These are phyloP conservation scores for Pristionchus exspectatus DNA, from an alignment of 2,888 invertebrate species.

Conservation along the genomic window DNA sequence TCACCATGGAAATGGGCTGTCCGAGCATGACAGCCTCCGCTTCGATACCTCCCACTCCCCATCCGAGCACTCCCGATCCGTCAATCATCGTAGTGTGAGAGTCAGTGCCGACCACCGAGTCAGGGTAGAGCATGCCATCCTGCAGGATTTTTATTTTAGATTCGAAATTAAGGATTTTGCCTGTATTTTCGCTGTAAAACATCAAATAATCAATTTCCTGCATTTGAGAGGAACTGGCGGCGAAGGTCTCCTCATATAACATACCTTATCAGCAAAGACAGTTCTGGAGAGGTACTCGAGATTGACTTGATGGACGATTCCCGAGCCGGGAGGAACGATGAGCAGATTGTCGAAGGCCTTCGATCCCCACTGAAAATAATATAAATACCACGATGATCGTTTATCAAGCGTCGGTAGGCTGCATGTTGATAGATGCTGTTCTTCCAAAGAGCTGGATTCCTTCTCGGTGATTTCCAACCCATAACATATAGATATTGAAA, in stretches of 20 bases:
- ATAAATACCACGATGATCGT: too few relatives aligned
- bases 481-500: too few relatives aligned
- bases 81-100: slow-evolving; percentile 98
- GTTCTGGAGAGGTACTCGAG: slow-evolving; percentile 84
- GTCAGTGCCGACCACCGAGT: slow-evolving; percentile 96
- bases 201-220: too few relatives aligned
- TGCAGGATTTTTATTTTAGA: slow-evolving; percentile 18
- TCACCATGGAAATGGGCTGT: slow-evolving; percentile 93
- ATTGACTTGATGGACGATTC: slow-evolving; percentile 98
- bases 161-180: background rate
- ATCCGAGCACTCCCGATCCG: slow-evolving; percentile 91
- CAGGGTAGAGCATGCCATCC: slow-evolving; percentile 87
- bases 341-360: slow-evolving; percentile 95
- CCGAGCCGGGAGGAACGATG: slow-evolving; percentile 97
- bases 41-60: slow-evolving; percentile 91
- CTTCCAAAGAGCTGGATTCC: background rate
- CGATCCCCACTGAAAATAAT: slow-evolving; percentile 91
- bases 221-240: too few relatives aligned
- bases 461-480: too few relatives aligned
- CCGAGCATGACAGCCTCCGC: slow-evolving; percentile 99
- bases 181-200: background rate
- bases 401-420: background rate
- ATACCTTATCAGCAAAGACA: slow-evolving; percentile 67
- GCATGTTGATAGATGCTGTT: background rate
- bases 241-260: too few relatives aligned